Conservation (phyloP, 2,888 invertebrate genomes). For the Lasioglossum lativentre region DNA sequence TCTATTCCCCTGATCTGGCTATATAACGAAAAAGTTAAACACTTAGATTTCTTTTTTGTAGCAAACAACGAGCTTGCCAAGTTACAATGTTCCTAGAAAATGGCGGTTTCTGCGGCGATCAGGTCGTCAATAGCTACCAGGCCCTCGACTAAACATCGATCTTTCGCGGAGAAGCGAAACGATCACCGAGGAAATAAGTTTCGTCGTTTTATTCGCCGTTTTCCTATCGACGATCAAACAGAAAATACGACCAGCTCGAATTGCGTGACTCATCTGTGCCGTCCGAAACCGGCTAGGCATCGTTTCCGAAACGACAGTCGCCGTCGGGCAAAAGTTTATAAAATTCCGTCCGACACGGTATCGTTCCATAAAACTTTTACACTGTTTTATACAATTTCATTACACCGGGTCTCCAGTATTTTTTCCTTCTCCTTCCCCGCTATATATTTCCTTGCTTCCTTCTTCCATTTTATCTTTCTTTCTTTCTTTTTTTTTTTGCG, state of each 20-base stretch:
- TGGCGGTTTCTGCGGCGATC: neutral
- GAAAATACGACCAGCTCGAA: neutral
- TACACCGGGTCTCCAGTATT: conserved; percentile 21
- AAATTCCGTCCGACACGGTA: conserved; percentile 14
- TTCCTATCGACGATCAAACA: neutral
- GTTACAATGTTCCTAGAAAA: neutral
- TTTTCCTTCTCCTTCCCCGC: neutral
- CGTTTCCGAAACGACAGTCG: conserved; percentile 10
- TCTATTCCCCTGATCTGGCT: too few species aligned
- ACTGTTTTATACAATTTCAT: conserved; percentile 27
- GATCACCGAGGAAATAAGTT: neutral
- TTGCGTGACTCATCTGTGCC: conserved; percentile 6
- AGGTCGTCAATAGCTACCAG: neutral
- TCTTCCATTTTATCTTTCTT: neutral
- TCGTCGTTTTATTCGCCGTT: neutral
- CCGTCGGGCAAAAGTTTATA: conserved; percentile 14
- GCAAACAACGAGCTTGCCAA: neutral
- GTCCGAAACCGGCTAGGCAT: neutral
- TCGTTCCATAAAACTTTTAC: conserved; percentile 10
- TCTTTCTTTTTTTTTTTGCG: neutral
- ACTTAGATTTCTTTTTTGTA: too few species aligned
- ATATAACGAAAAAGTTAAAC: too few species aligned
- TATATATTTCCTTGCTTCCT: neutral
- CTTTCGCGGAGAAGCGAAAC: neutral
- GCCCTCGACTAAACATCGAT: neutral